These are phyloP conservation scores for Falco punctatus DNA, from an alignment of 2,113 vertebrate genomes.

Conservation along the genomic window DNA sequence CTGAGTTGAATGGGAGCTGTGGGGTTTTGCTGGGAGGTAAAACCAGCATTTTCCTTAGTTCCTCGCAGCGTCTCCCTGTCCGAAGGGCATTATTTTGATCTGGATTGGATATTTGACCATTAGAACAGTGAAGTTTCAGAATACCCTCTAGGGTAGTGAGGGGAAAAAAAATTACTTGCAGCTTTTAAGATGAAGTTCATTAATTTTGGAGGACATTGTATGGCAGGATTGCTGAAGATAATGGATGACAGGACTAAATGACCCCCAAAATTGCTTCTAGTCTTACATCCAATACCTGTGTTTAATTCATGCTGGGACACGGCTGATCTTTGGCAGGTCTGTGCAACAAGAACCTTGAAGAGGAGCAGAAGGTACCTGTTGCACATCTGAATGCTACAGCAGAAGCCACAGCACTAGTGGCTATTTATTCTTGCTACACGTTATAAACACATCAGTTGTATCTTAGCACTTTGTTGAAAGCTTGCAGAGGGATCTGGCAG, in stretches of 20 bases:
- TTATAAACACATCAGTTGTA: neutral
- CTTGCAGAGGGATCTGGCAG: neutral
- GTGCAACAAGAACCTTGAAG: neutral
- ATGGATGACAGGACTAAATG: conserved; percentile 15
- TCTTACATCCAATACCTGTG: neutral
- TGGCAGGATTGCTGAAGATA: conserved; percentile 30
- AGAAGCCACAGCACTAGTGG: neutral
- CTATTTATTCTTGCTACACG: neutral
- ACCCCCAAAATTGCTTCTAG: conserved; percentile 12
- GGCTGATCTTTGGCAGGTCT: neutral
- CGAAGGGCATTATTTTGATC: conserved; percentile 8
- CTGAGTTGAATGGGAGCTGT: neutral
- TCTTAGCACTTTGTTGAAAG: neutral
- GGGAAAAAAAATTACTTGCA: conserved; percentile 6
- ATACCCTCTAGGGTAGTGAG: neutral
- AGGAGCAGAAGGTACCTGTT: neutral
- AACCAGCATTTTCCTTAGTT: neutral
- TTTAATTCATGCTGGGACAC: neutral
- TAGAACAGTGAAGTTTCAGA: neutral
- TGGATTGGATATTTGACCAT: neutral
- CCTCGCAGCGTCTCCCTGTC: neutral
- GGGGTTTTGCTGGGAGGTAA: neutral
- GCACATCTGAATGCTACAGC: neutral
- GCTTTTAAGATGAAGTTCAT: conserved; percentile 39
- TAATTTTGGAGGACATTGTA: conserved; percentile 41